Evolutionary conservation across 2,113 vertebrate genomes (phyloP).

Genomic region (Eudyptes chrysolophus): DNA sequence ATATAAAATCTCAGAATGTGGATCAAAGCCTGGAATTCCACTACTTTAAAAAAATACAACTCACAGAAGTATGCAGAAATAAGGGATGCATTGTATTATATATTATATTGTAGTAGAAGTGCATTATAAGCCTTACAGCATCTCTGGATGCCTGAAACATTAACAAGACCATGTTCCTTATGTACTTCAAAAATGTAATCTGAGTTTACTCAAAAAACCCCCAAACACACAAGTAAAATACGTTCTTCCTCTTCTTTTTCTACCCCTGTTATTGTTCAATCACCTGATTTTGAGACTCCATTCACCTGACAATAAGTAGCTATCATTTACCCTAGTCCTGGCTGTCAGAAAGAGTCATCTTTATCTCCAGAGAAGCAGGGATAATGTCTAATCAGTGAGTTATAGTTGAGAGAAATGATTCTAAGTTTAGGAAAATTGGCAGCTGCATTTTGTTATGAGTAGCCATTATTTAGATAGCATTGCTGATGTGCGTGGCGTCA

Average conservation of each 20-base stretch:
- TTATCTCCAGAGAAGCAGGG: conserved; percentile 44
- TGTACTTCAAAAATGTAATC: conserved; percentile 7
- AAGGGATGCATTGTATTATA: not conserved
- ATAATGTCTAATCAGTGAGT: conserved; percentile 60
- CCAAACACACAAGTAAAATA: not conserved
- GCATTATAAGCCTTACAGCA: not conserved
- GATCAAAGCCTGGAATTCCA: not conserved
- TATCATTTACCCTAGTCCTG: conserved; percentile 27
- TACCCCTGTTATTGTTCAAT: conserved; percentile 34
- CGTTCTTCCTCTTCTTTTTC: conserved; percentile 20
- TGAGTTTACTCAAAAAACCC: not conserved
- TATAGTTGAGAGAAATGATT: conserved; percentile 39
- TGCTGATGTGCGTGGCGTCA: not conserved
- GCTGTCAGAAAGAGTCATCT: conserved; percentile 33
- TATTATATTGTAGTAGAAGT: not conserved
- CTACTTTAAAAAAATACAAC: not conserved
- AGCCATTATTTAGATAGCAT: conserved; percentile 54
- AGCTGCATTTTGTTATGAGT: conserved; percentile 60
- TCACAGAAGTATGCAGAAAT: not conserved
- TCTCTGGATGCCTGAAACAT: not conserved
- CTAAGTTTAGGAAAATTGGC: conserved; percentile 60
- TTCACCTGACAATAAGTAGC: conserved; percentile 48
- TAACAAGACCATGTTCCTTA: not conserved
- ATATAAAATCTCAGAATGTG: not conserved
- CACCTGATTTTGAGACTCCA: conserved; percentile 29